These are phyloP conservation scores for Drosophila parvula DNA, from an alignment of 1,140 invertebrate genomes.

Conservation along the genomic window DNA sequence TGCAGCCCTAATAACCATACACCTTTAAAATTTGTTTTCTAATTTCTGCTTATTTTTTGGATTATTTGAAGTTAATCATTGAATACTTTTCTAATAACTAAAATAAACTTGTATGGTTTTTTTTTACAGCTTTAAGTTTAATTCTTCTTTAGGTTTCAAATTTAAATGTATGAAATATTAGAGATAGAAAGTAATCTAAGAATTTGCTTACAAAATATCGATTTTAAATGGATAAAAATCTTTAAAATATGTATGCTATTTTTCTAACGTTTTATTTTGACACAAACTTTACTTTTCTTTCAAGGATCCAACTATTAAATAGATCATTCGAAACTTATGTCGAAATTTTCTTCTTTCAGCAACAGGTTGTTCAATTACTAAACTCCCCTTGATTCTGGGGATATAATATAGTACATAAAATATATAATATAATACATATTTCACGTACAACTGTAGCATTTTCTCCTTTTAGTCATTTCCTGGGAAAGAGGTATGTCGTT, in stretches of 20 bases:
- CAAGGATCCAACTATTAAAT: neutral
- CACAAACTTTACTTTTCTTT: neutral
- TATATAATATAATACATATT: neutral
- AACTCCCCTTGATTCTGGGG: neutral
- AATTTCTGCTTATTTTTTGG: neutral
- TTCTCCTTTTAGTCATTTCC: neutral
- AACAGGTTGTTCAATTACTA: neutral
- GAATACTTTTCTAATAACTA: no score
- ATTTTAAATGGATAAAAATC: neutral
- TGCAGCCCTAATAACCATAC: neutral
- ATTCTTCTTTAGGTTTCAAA: no score
- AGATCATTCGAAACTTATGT: neutral
- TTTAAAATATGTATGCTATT: neutral
- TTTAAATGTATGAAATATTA: no score
- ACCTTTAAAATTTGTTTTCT: neutral
- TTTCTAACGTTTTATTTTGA: neutral
- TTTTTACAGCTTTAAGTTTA: no score
- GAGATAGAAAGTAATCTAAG: neutral
- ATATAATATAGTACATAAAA: neutral
- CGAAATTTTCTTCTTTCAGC: neutral
- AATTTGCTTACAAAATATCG: neutral
- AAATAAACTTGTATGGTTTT: no score
- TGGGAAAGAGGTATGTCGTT: neutral
- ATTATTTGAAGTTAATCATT: neutral
- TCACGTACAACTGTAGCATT: neutral